Conservation (phyloP, 2,113 vertebrate species). For the Pseudonaja textilis region DNA sequence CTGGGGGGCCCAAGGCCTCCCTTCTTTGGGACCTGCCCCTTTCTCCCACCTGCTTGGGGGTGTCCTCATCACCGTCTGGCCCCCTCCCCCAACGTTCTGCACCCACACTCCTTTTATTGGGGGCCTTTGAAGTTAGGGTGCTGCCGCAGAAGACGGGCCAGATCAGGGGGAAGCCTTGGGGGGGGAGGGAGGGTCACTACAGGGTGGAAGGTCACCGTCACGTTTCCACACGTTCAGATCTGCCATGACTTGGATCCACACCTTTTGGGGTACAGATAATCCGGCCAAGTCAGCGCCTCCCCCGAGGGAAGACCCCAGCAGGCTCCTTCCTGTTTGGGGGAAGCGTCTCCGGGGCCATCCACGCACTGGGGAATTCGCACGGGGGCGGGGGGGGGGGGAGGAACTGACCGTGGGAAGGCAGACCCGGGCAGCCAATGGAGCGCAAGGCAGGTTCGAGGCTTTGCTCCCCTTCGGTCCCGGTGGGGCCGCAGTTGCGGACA, state of each 20-base stretch:
- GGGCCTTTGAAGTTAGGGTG: neutral
- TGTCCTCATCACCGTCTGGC: neutral
- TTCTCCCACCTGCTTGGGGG: neutral
- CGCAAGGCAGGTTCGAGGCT: neutral
- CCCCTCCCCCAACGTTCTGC: neutral
- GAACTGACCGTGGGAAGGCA: rapidly evolving
- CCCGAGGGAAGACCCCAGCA: rapidly evolving
- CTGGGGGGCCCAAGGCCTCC: neutral
- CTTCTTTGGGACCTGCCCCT: neutral
- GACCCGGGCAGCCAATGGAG: neutral
- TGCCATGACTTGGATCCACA: neutral
- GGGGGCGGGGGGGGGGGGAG: neutral
- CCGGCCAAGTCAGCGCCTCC: neutral
- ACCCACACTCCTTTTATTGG: neutral
- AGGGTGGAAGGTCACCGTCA: neutral
- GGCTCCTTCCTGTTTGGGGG: neutral
- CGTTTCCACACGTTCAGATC: neutral
- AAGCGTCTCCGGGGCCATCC: neutral
- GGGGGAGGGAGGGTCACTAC: neutral
- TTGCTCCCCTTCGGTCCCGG: neutral
- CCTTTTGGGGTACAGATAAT: no score
- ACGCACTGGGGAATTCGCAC: neutral
- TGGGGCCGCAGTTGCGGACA: neutral
- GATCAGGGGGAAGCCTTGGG: neutral
- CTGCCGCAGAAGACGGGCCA: neutral